Conservation (phyloP, 2,113 vertebrate species). For the Apteryx mantelli region DNA sequence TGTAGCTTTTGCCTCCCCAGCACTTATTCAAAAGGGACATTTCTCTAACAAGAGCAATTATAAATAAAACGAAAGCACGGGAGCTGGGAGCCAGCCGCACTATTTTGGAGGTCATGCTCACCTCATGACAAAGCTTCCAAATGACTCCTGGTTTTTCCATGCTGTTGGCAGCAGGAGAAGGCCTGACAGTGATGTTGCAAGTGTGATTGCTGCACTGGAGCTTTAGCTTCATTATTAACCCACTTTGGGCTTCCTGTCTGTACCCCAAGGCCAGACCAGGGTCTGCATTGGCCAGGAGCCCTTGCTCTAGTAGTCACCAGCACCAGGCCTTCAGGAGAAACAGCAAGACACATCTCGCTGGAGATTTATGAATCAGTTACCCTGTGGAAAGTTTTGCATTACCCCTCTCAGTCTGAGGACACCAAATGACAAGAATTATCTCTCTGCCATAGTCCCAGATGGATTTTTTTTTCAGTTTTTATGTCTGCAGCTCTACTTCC, state of each 20-base stretch:
- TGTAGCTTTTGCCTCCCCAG: neutral
- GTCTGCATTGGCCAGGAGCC: neutral
- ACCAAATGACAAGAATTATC: neutral
- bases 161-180: neutral
- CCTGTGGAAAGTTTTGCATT: neutral
- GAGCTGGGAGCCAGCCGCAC: neutral
- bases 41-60: neutral
- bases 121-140: neutral
- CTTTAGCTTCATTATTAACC: neutral
- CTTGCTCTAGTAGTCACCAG: neutral
- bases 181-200: neutral
- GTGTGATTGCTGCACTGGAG: neutral
- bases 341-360: neutral
- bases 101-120: neutral
- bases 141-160: neutral
- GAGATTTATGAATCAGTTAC: neutral
- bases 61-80: neutral
- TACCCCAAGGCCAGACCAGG: neutral
- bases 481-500: neutral
- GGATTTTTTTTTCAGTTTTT: neutral
- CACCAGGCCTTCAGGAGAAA: neutral
- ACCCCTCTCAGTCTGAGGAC: neutral
- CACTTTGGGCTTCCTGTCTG: neutral
- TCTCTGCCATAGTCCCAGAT: neutral
- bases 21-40: fast-evolving